These are phyloP conservation scores for Sturnira hondurensis DNA, from an alignment of 2,113 vertebrate genomes.

Conservation along the genomic window DNA sequence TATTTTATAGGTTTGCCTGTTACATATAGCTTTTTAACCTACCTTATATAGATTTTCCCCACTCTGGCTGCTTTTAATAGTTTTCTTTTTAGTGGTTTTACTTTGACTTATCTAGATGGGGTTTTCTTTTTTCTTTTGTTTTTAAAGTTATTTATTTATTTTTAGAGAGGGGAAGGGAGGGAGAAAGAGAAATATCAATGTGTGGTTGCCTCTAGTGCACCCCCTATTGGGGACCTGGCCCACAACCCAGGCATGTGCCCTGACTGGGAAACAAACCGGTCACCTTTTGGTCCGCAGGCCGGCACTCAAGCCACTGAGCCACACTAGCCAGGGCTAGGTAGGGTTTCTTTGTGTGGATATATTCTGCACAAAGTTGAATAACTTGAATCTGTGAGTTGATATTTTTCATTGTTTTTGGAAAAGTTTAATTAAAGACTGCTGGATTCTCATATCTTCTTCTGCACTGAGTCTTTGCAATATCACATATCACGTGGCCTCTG, in stretches of 20 bases:
- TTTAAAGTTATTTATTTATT: too few relatives aligned
- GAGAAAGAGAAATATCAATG: too few relatives aligned
- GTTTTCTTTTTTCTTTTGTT: neutral
- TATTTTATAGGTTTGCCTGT: neutral
- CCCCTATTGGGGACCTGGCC: too few relatives aligned
- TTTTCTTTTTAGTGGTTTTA: neutral
- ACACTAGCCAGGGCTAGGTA: neutral
- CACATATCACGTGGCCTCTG: neutral
- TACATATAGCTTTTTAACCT: neutral
- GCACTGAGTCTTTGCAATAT: neutral
- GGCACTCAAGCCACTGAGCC: too few relatives aligned
- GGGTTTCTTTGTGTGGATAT: neutral
- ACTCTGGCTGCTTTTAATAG: neutral
- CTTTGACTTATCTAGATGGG: neutral
- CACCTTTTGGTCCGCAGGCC: too few relatives aligned
- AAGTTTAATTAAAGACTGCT: neutral
- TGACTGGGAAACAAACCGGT: too few relatives aligned
- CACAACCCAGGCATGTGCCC: too few relatives aligned
- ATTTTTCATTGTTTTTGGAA: neutral
- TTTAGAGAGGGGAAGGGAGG: too few relatives aligned
- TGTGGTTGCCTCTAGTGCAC: too few relatives aligned
- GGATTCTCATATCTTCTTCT: neutral
- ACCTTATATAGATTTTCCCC: neutral
- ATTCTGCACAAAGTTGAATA: neutral
- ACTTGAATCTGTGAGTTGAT: neutral